phyloP scores from a whole-genome alignment of 2,797 vertebrate species.

The Aldrovandia affinis region DNA sequence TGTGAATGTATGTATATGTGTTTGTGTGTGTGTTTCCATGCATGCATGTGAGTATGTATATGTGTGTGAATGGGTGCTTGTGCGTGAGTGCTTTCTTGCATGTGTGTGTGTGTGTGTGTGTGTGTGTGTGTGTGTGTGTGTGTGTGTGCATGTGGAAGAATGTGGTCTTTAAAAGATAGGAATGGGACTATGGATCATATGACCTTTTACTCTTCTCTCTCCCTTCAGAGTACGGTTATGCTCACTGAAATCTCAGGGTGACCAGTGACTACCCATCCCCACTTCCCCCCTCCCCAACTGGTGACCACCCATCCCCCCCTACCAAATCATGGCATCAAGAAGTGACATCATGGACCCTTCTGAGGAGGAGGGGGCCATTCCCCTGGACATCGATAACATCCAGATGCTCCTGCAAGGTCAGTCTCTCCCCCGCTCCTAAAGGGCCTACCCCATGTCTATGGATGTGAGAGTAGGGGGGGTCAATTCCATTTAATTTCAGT shows the following conservation, averaged over 20 bases:
- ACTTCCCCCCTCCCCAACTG: not conserved
- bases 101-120: not conserved
- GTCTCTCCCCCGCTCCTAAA: slow-evolving; percentile 41
- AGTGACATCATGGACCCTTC: slow-evolving; percentile 51
- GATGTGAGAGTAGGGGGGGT: too few relatives aligned
- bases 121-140: not conserved
- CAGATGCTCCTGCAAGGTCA: slow-evolving; percentile 86
- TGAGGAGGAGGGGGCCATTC: slow-evolving; percentile 64
- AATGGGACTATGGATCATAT: not conserved
- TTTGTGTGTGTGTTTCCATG: not conserved
- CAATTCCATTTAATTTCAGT: too few relatives aligned
- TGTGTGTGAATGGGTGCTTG: not conserved
- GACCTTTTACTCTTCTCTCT: not conserved
- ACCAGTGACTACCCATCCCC: not conserved
- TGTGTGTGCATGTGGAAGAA: not conserved
- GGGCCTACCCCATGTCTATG: too few relatives aligned
- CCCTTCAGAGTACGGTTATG: not conserved
- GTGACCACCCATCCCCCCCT: not conserved
- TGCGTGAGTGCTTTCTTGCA: not conserved
- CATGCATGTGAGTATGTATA: not conserved
- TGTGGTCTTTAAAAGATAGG: not conserved
- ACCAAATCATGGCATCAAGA: slow-evolving; percentile 75
- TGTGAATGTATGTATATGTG: not conserved
- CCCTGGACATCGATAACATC: slow-evolving; percentile 81
- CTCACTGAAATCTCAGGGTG: not conserved